Evolutionary conservation across 2,113 vertebrate genomes (phyloP), one percentile per base, ranked within the genome.

Genomic region (Poicephalus gulielmi): DNA sequence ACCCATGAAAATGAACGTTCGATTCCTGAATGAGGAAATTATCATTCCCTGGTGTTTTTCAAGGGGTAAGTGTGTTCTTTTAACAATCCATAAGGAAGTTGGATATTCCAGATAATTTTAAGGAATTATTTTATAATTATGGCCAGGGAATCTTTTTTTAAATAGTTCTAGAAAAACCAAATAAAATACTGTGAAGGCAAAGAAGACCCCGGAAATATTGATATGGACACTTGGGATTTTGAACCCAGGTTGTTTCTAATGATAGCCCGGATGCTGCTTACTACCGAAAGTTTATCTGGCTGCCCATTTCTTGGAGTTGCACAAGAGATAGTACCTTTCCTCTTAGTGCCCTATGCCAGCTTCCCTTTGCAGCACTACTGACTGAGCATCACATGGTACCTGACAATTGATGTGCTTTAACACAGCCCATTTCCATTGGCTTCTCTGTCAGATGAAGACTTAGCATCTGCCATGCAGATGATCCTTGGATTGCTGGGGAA

Each of bases 1-100:
- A 87, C 20, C 52, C 81, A 41, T 81, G 85, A 77, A 95, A 95
- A 85, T 50, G 67, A 80, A 73, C 37, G 46, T 76, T 84, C 0
- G 2, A 83, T 88, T 94, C 43, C 68, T 91, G 17, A 88, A 76
- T 37, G 67, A 89, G 71, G 75, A 96, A 95, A 90, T 89, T 64
- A 44, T 76, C 28, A 28, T 90, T 89, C 84, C 77, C 63, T 7
- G 4, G 80, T 84, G 57, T 91, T 94, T 95, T 69, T 81, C 57
- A 84, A 88, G 69, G 55, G 83, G 28, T 83, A 94, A 88, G 33
- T 44, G 35, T 88, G n/a, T 49, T 95, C 92, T 52, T 30, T 64
- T 46, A 79, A 53, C n/a, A 76, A 49, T 69, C 35, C 66, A 30
- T 35, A 64, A 84, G 53, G 49, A 92, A 76, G 16, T 27, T 44